A percentile compares a stretch with the other conserved stretches of the same genome.
Evolutionary conservation across 1,140 invertebrate species (phyloP).

Genomic region (Hyles euphorbiae): DNA sequence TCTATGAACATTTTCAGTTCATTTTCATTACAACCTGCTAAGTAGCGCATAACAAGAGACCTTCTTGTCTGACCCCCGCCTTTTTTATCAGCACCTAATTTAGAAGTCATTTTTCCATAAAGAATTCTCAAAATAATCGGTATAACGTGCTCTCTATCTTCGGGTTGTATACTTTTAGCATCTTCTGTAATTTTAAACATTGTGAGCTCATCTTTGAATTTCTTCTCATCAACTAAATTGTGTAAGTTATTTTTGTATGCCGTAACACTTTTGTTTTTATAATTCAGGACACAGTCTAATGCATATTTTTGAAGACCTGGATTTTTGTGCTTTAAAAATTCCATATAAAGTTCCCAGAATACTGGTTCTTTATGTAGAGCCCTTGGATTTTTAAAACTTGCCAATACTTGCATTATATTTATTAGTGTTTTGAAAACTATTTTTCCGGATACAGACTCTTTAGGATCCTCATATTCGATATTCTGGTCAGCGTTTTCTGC

Average conservation of each 20-base stretch:
- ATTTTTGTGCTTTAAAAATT: slow-evolving; percentile 88
- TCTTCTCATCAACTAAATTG: slow-evolving; percentile 89
- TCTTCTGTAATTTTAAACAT: slow-evolving; percentile 86
- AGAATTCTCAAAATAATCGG: slow-evolving; percentile 90
- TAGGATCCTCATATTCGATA: slow-evolving; percentile 48
- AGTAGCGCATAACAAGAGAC: slow-evolving; percentile 87
- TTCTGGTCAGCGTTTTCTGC: slow-evolving; percentile 41
- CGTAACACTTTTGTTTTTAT: slow-evolving; percentile 83
- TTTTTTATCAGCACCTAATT: slow-evolving; percentile 84
- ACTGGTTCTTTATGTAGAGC: slow-evolving; percentile 85
- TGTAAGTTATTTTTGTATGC: slow-evolving; percentile 88
- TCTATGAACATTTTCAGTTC: slow-evolving; percentile 89
- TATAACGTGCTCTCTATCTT: slow-evolving; percentile 86
- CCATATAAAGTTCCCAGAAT: slow-evolving; percentile 84
- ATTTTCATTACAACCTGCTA: slow-evolving; percentile 85
- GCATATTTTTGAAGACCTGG: slow-evolving; percentile 88
- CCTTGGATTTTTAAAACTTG: slow-evolving; percentile 87
- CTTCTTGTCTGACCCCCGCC: slow-evolving; percentile 81
- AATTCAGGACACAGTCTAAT: slow-evolving; percentile 89
- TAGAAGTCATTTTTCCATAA: slow-evolving; percentile 92
- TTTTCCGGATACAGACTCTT: slow-evolving; percentile 64
- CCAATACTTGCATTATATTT: slow-evolving; percentile 85
- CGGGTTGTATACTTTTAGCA: slow-evolving; percentile 79
- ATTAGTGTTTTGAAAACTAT: slow-evolving; percentile 80
- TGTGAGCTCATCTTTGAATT: slow-evolving; percentile 89